Conservation (phyloP, 2,113 vertebrate genomes). For the Ranitomeya imitator region DNA sequence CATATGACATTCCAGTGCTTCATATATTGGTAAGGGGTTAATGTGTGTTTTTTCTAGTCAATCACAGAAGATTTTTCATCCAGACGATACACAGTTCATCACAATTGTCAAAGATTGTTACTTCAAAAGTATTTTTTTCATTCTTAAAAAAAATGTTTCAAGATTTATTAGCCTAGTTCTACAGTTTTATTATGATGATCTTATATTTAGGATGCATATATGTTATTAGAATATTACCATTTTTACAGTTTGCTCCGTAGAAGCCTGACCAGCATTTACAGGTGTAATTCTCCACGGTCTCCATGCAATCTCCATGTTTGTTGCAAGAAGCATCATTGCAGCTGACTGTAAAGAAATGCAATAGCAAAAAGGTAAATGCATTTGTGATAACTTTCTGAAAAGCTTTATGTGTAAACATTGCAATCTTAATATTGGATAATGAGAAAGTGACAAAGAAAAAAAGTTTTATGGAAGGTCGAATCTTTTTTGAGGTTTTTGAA, state of each 20-base stretch:
- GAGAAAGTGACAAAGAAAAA: too few relatives aligned
- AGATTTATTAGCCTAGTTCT: neutral
- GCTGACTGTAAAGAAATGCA: slow-evolving; percentile 70
- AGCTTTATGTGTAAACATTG: neutral
- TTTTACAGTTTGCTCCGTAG: slow-evolving; percentile 74
- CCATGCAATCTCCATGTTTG: slow-evolving; percentile 79
- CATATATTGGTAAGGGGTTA: too few relatives aligned
- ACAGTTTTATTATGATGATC: neutral
- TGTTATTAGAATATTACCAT: slow-evolving; percentile 71
- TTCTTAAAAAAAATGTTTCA: neutral
- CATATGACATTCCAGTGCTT: too few relatives aligned
- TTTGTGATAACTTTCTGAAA: neutral
- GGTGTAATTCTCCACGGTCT: slow-evolving; percentile 83
- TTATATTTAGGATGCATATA: neutral
- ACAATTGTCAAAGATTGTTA: neutral
- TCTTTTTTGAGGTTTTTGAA: too few relatives aligned
- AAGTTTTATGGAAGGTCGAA: too few relatives aligned
- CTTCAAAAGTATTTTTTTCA: neutral
- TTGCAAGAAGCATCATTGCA: slow-evolving; percentile 77
- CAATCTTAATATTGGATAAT: too few relatives aligned
- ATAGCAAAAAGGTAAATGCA: slow-evolving; percentile 21
- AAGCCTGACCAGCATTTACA: slow-evolving; percentile 85
- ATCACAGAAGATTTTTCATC: too few relatives aligned
- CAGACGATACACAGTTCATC: too few relatives aligned
- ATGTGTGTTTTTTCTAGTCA: too few relatives aligned